Evolutionary conservation across 2,113 vertebrate species (phyloP).

Genomic region (Lucifuga dentata): DNA sequence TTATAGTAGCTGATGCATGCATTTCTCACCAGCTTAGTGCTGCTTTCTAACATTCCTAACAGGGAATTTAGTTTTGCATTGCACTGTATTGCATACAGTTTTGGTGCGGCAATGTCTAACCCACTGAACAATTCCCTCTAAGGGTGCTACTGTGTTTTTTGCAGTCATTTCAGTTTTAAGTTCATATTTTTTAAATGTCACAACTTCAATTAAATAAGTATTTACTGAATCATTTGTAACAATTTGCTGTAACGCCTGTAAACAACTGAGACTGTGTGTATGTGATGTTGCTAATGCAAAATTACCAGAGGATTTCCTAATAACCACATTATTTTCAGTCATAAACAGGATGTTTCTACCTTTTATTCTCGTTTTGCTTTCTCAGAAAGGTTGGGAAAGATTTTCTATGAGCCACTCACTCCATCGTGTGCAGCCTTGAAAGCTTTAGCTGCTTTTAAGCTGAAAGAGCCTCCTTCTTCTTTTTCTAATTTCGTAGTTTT

Average conservation of each 20-base stretch:
- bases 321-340: neutral
- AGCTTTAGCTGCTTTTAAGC: neutral
- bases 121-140: no score
- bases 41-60: slow-evolving; percentile 10
- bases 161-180: no score
- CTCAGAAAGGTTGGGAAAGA: no score
- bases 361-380: no score
- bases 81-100: slow-evolving; percentile 10
- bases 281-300: no score
- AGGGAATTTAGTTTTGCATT: slow-evolving; percentile 22
- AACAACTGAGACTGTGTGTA: neutral
- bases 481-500: no score
- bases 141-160: slow-evolving; percentile 5
- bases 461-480: neutral
- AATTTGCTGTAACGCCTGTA: neutral
- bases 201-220: no score
- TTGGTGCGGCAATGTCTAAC: no score
- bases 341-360: slow-evolving; percentile 6
- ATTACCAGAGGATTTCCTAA: neutral
- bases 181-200: no score
- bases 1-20: slow-evolving; percentile 17
- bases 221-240: slow-evolving; percentile 2
- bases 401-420: no score
- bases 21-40: slow-evolving; percentile 29
- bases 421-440: neutral